A percentile compares a stretch with the other conserved stretches of the same genome.
Evolutionary conservation across 1,140 invertebrate species (phyloP).

Genomic region (Dreissena rostriformis): DNA sequence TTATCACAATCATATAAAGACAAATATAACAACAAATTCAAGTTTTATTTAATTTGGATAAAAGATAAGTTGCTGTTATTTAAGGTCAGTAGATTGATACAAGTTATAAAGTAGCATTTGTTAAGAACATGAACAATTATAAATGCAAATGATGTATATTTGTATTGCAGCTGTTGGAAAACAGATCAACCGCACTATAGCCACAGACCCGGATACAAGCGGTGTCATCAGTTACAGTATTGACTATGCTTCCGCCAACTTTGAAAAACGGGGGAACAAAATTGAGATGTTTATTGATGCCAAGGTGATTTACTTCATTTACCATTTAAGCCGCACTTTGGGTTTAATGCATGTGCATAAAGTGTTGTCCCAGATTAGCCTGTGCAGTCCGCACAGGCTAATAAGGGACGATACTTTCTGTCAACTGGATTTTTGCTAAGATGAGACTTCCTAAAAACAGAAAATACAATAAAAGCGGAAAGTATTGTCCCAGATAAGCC

Average conservation of each 20-base stretch:
- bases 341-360: neutral
- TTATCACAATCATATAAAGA: too few relatives aligned
- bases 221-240: slow-evolving; percentile 55
- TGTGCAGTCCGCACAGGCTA: neutral
- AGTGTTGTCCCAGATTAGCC: neutral
- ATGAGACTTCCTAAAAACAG: too few relatives aligned
- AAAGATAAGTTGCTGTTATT: too few relatives aligned
- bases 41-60: too few relatives aligned
- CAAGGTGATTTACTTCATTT: slow-evolving; percentile 45
- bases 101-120: neutral
- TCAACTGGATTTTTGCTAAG: neutral
- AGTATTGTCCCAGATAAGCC: too few relatives aligned
- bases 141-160: neutral
- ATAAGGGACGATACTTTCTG: neutral
- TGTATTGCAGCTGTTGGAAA: neutral
- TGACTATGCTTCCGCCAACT: slow-evolving; percentile 27
- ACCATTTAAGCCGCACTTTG: neutral
- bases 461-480: too few relatives aligned
- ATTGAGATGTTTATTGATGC: slow-evolving; percentile 51
- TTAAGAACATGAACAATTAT: neutral
- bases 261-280: slow-evolving; percentile 27
- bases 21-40: too few relatives aligned
- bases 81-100: too few relatives aligned
- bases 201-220: slow-evolving; percentile 63
- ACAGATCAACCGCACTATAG: slow-evolving; percentile 1